Conservation (phyloP, 2,888 invertebrate genomes). For the Meliscaeva auricollis region DNA sequence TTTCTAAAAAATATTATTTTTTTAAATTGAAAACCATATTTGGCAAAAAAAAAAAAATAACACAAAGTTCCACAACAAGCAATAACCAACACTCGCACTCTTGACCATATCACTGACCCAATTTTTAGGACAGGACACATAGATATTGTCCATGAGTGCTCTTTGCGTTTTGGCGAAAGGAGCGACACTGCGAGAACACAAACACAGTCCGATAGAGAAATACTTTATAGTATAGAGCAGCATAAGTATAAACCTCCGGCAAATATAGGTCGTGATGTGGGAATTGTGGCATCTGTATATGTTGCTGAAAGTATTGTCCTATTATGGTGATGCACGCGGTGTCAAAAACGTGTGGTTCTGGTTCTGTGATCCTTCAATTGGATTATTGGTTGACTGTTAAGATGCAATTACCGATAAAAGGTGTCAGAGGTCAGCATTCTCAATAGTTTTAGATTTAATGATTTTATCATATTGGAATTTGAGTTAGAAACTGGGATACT, state of each 20-base stretch:
- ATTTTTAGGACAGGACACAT: constrained; percentile 6
- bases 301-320: background rate
- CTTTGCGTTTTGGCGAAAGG: constrained; percentile 51
- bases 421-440: background rate
- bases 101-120: constrained; percentile 46
- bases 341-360: constrained; percentile 10
- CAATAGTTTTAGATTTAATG: too few relatives aligned
- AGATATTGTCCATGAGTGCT: constrained; percentile 32
- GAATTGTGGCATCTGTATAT: background rate
- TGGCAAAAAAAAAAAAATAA: background rate
- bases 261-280: constrained; percentile 17
- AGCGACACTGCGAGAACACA: background rate
- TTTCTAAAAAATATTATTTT: background rate
- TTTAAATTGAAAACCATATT: background rate
- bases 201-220: constrained; percentile 20
- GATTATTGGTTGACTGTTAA: constrained; percentile 1
- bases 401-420: constrained; percentile 10
- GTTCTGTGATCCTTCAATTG: background rate
- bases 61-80: background rate
- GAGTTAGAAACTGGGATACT: too few relatives aligned
- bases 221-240: background rate
- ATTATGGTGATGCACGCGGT: background rate
- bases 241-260: background rate
- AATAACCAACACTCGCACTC: constrained; percentile 44
- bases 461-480: too few relatives aligned